Percentiles rank a stretch among this genome's conserved stretches.
phyloP scores from a whole-genome alignment of 2,888 invertebrate genomes.

The Lycaena phlaeas region DNA sequence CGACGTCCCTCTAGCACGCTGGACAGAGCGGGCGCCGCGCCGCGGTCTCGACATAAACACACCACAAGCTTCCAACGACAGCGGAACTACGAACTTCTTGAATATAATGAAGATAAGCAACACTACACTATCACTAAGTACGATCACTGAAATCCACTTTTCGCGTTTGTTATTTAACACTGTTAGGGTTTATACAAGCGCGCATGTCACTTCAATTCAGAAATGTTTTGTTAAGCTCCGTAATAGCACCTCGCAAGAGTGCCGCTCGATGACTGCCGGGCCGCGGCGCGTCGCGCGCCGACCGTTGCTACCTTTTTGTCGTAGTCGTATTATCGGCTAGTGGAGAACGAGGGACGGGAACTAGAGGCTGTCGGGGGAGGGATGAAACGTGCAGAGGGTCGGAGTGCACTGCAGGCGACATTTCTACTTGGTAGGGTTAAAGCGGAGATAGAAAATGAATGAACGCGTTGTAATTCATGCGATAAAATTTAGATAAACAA shows the following conservation, averaged over 20 bases:
- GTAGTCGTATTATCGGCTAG: constrained; percentile 17
- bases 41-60: constrained; percentile 69
- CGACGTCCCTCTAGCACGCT: constrained; percentile 58
- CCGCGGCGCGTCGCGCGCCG: constrained; percentile 19
- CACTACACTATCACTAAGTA: constrained; percentile 52
- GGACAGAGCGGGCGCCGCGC: constrained; percentile 54
- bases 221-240: constrained; percentile 20
- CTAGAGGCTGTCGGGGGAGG: constrained; percentile 21
- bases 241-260: constrained; percentile 23
- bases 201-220: constrained; percentile 52
- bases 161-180: constrained; percentile 58
- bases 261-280: constrained; percentile 66
- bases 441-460: constrained; percentile 25
- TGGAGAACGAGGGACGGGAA: constrained; percentile 2
- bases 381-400: constrained; percentile 29
- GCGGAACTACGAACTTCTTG: constrained; percentile 29
- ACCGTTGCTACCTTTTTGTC: constrained; percentile 17
- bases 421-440: constrained; percentile 22
- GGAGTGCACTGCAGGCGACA: constrained; percentile 31
- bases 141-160: constrained; percentile 60
- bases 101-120: constrained; percentile 29
- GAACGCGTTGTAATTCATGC: constrained; percentile 18
- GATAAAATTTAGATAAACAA: no score
- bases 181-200: constrained; percentile 42
- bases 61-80: constrained; percentile 57